Evolutionary conservation across 37 sponge, comb jelly and placozoan species (phyloP).

Genomic region (Dysidea cf. avara): DNA sequence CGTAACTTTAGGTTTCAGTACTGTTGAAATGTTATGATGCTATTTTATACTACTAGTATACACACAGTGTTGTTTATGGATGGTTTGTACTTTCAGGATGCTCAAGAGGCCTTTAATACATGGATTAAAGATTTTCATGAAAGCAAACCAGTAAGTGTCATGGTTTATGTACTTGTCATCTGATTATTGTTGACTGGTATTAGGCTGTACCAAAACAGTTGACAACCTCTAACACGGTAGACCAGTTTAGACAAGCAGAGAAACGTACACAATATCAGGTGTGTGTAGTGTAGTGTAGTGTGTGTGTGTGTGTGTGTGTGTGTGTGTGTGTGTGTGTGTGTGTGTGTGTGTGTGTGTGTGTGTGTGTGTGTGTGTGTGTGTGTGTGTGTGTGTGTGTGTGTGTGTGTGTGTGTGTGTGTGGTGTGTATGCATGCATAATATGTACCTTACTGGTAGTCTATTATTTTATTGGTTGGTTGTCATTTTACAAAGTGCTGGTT

Average conservation of each 20-base stretch:
- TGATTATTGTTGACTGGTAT: too few relatives aligned
- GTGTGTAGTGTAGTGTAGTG: background rate
- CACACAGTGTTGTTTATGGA: too few relatives aligned
- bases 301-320: conserved; percentile 10
- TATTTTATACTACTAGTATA: too few relatives aligned
- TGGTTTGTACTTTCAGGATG: conserved; percentile 50
- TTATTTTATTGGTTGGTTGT: too few relatives aligned
- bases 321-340: background rate
- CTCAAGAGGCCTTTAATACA: conserved; percentile 45
- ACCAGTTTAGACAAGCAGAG: conserved; percentile 26
- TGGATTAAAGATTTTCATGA: conserved; percentile 80
- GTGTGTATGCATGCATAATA: too few relatives aligned
- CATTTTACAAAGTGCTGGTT: too few relatives aligned
- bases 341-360: conserved; percentile 14
- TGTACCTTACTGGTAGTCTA: background rate
- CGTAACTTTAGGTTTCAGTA: too few relatives aligned
- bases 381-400: conserved; percentile 36
- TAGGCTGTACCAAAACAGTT: too few relatives aligned
- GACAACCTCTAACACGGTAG: too few relatives aligned
- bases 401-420: conserved; percentile 22
- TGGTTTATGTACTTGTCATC: too few relatives aligned
- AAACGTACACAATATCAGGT: conserved; percentile 46
- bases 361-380: conserved; percentile 27
- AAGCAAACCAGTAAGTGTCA: conserved; percentile 66
- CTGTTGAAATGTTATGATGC: too few relatives aligned